These are phyloP conservation scores for Falco rusticolus DNA, from an alignment of 2,797 vertebrate genomes.

Conservation along the genomic window DNA sequence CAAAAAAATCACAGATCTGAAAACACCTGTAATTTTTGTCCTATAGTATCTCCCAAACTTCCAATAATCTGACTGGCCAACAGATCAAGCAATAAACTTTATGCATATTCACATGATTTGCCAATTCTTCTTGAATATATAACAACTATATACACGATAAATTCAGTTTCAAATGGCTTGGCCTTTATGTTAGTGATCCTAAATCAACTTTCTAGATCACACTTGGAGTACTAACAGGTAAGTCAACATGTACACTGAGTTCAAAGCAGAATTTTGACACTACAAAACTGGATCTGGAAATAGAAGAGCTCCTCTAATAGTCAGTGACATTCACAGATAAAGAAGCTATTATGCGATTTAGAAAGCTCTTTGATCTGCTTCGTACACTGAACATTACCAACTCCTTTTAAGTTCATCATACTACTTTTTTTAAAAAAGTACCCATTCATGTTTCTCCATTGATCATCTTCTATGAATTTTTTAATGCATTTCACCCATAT, in stretches of 20 bases:
- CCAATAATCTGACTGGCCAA: background rate
- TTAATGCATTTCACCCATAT: background rate
- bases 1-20: background rate
- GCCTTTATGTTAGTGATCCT: background rate
- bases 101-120: background rate
- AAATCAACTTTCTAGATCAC: background rate
- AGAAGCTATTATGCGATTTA: constrained; percentile 3
- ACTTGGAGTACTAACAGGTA: background rate
- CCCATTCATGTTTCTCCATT: background rate
- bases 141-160: background rate
- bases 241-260: background rate
- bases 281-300: constrained; percentile 46
- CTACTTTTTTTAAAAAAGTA: background rate
- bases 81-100: background rate
- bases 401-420: constrained; percentile 5
- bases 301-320: constrained; percentile 49
- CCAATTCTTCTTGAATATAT: background rate
- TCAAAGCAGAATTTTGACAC: constrained; percentile 65
- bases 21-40: background rate
- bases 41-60: background rate
- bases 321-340: constrained; percentile 40
- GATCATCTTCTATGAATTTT: background rate
- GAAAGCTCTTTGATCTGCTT: constrained; percentile 60
- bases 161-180: background rate
- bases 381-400: constrained; percentile 14